Evolutionary conservation across 2,888 invertebrate species (phyloP), one percentile per base, ranked within the genome.

Genomic region (Mythimna loreyi): DNA sequence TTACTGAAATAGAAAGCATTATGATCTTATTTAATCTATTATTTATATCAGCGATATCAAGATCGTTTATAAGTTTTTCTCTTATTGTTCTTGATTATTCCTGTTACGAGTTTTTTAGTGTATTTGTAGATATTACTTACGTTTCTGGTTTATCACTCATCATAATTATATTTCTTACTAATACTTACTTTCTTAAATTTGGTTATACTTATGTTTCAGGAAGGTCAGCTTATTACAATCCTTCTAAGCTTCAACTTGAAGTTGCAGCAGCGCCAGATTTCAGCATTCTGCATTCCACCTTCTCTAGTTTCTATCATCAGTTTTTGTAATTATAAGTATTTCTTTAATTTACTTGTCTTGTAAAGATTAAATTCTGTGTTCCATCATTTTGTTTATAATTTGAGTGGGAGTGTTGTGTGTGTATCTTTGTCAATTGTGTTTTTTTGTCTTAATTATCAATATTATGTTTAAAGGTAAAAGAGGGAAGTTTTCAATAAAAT

Each of bases 401-500:
- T 16, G 5, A n/a, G 5, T 33, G 5, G 23, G 11, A 21, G 25
- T 58, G 33, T 47, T n/a, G 16, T n/a, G 43, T 73, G 11, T 65
- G 1, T 47, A 16, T 23, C 7, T 13, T 33, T 28, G 23, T 45
- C 0, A 19, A 21, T n/a, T 30, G 19, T 47, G 33, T 3, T 30
- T 45, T n/a, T 40, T 2, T 30, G 36, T 47, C 1, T 21, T 43
- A 3, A 1, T 13, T 33, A 33, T 57, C 5, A 53, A 21, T 19
- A 30, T 55, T 65, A 70, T 68, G 36, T 65, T 60, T 77, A 62
- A 28, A 56, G 67, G 70, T 49, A 16, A 19, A 4, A 19, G 5
- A 11, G 6, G 75, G 70, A 21, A 11, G 7, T 40, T 28, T 70
- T 75, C 65, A 94, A 92, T 92, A 87, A 94, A 96, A 94, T 87